A percentile compares a stretch with the other conserved stretches of the same genome.
Conservation (phyloP, 2,113 vertebrate genomes). For the Seriola aureovittata region DNA sequence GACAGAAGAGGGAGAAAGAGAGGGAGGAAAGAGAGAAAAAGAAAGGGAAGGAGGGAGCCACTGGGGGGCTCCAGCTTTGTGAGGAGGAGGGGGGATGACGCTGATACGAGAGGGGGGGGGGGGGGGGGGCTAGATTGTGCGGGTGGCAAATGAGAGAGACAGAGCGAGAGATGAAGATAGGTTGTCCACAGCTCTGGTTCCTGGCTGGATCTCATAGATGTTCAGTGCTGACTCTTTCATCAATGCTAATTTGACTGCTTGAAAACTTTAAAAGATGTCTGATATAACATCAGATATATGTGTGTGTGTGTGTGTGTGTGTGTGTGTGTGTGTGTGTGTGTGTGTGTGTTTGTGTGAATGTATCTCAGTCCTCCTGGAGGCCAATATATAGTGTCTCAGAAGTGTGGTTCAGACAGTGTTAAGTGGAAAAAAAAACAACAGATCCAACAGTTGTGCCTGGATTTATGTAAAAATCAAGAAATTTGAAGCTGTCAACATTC, state of each 20-base stretch:
- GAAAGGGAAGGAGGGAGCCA: slow-evolving; percentile 64
- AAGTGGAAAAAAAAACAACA: slow-evolving; percentile 28
- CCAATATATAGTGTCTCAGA: slow-evolving; percentile 51
- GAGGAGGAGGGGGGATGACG: slow-evolving; percentile 69
- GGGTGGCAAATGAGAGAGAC: slow-evolving; percentile 10
- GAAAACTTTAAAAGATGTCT: slow-evolving; percentile 77
- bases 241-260: slow-evolving; percentile 84
- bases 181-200: slow-evolving; percentile 55
- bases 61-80: slow-evolving; percentile 82
- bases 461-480: slow-evolving; percentile 4
- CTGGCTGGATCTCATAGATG: slow-evolving; percentile 72
- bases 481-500: neutral
- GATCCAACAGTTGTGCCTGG: neutral
- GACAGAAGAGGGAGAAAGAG: slow-evolving; percentile 64
- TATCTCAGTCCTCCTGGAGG: slow-evolving; percentile 15
- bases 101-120: slow-evolving; percentile 55
- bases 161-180: slow-evolving; percentile 47
- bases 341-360: slow-evolving; percentile 58
- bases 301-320: slow-evolving; percentile 11
- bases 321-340: too few relatives aligned
- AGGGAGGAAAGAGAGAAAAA: slow-evolving; percentile 54
- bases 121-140: slow-evolving; percentile 41
- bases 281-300: slow-evolving; percentile 46
- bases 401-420: slow-evolving; percentile 40
- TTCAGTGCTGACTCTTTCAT: slow-evolving; percentile 76